phyloP scores from a whole-genome alignment of 1,140 invertebrate genomes.

The Glomeris maerens region DNA sequence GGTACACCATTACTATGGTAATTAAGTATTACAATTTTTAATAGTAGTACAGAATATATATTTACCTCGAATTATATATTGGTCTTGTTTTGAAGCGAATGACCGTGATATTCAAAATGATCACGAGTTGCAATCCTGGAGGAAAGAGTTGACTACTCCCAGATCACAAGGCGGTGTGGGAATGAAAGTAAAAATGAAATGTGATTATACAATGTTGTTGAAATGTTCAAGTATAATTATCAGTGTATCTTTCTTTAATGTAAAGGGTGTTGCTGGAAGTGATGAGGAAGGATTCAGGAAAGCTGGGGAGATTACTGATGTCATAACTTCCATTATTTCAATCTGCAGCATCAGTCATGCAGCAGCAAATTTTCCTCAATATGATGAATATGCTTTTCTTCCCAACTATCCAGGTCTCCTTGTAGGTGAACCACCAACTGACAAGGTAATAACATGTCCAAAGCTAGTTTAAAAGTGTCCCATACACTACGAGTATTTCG shows the following conservation, averaged over 20 bases:
- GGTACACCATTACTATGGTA: constrained; percentile 32
- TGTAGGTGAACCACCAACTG: constrained; percentile 25
- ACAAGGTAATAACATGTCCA: constrained; percentile 27
- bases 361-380: constrained; percentile 34
- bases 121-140: constrained; percentile 33
- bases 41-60: no score
- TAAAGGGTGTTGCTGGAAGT: constrained; percentile 26
- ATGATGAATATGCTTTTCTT: constrained; percentile 34
- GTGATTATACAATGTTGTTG: background rate
- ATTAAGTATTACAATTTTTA: no score
- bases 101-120: constrained; percentile 22
- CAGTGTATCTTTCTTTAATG: constrained; percentile 4
- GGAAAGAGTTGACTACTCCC: constrained; percentile 27
- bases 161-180: constrained; percentile 27
- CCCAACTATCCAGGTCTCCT: constrained; percentile 36
- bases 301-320: constrained; percentile 27
- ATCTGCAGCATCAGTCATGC: constrained; percentile 36
- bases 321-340: constrained; percentile 31
- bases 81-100: background rate
- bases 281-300: constrained; percentile 26
- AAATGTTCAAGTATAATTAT: background rate
- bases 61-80: background rate
- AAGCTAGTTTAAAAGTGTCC: constrained; percentile 1
- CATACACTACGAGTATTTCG: no score
- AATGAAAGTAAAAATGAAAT: constrained; percentile 11